Evolutionary conservation across 2,113 vertebrate genomes (phyloP).

Genomic region (Rostratula benghalensis): DNA sequence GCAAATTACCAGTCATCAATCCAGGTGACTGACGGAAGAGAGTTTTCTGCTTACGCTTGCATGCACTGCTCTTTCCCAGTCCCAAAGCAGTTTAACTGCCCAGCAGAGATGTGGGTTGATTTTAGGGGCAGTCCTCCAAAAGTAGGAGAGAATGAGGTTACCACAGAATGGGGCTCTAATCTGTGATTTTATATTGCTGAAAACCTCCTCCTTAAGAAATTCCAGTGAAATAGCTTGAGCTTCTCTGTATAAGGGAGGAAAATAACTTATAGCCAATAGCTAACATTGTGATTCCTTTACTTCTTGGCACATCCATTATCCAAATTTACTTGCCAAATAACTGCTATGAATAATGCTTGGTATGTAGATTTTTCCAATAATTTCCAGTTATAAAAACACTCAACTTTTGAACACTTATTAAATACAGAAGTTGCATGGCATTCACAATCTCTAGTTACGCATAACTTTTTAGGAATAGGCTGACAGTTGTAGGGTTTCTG

Average conservation of each 20-base stretch:
- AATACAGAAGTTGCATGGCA: not conserved
- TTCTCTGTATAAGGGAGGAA: not conserved
- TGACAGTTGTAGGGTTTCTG: not conserved
- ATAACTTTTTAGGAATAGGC: not conserved
- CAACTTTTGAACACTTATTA: not conserved
- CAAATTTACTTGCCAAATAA: slow-evolving; percentile 37
- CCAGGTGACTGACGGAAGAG: not conserved
- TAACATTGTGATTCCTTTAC: not conserved
- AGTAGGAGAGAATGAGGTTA: not conserved
- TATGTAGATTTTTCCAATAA: slow-evolving; percentile 19
- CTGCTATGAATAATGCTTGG: not conserved
- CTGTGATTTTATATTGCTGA: not conserved
- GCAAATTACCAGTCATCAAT: not conserved
- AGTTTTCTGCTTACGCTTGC: not conserved
- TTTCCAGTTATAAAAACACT: slow-evolving; percentile 36
- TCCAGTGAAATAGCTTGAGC: not conserved
- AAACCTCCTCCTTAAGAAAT: not conserved
- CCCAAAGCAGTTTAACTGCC: not conserved
- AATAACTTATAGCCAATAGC: not conserved
- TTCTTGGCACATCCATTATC: not conserved
- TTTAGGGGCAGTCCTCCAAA: not conserved
- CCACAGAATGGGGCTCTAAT: not conserved
- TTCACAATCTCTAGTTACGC: not conserved
- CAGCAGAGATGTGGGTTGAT: not conserved
- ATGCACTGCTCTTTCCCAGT: not conserved